Evolutionary conservation across 2,888 invertebrate species (phyloP), one percentile per base, ranked within the genome.

Genomic region (Drosophila silvestris): DNA sequence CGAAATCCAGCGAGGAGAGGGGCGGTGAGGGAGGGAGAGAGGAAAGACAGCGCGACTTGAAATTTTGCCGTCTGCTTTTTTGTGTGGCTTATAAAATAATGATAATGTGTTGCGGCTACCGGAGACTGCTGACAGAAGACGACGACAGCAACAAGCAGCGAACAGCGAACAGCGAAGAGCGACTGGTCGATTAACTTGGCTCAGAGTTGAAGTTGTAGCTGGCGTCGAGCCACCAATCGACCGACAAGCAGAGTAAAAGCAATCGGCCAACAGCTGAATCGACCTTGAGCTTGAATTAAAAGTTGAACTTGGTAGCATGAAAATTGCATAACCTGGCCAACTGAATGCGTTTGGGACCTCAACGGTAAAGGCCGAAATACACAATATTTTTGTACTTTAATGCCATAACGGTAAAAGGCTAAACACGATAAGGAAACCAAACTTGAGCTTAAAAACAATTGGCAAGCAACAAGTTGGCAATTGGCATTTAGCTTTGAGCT

Each of bases 261-360:
- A 52, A 61, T 32, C 54, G 67, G 32, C 32, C 60, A 67, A 65
- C 57, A 65, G 64, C 60, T 30, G 47, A 70, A 70, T 66, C 83
- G 83, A 90, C 89, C 88, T 91, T 91, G 91, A 85, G 83, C 91
- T 88, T 90, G 84, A 85, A 81, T 78, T 79, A 74, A 81, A 79
- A 76, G 75, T 85, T 88, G 81, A 85, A 83, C 82, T 82, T 79
- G 83, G 53, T 68, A 57, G 62, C 63, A 58, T 33, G 44, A 52
- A 66, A 89, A 74, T 85, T 85, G 85, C 87, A 85, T 73, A 87
- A 79, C 70, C 16, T 41, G 56, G 64, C 65, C 28, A 37, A 33
- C 44, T 33, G 60, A 52, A 47, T 73, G 64, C 64, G 70, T 30
- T 59, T 30, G 28, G 39, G 65, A 30, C 28, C 44, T 61, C 70